These are phyloP conservation scores for Zaprionus camerounensis DNA, from an alignment of 1,140 invertebrate species.

Conservation along the genomic window DNA sequence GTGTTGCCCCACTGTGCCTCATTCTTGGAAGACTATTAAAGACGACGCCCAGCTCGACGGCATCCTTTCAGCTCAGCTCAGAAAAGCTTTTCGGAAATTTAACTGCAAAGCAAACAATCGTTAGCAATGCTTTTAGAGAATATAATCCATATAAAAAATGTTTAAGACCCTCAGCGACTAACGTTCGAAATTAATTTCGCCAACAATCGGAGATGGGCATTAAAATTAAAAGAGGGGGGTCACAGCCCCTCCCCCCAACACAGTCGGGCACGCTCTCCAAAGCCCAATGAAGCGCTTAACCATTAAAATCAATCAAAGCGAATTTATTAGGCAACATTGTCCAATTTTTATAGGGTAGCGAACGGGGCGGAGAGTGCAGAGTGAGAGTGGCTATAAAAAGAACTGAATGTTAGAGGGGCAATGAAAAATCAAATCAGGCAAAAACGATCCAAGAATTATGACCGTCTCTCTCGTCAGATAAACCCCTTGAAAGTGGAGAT, in stretches of 20 bases:
- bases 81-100: conserved; percentile 65
- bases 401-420: conserved; percentile 51
- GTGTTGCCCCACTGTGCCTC: conserved; percentile 39
- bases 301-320: conserved; percentile 84
- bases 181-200: conserved; percentile 76
- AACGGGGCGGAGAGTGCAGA: conserved; percentile 14
- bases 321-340: conserved; percentile 79
- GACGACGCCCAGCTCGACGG: conserved; percentile 19
- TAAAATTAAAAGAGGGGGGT: conserved; percentile 41
- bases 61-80: conserved; percentile 66
- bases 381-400: conserved; percentile 69
- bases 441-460: conserved; percentile 73
- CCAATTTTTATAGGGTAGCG: conserved; percentile 36
- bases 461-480: conserved; percentile 68
- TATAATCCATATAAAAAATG: conserved; percentile 73
- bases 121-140: conserved; percentile 78
- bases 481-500: conserved; percentile 53
- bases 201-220: conserved; percentile 63
- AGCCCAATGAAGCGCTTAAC: conserved; percentile 81
- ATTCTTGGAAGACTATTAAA: conserved; percentile 5
- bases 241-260: not conserved
- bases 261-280: conserved; percentile 51
- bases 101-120: conserved; percentile 76
- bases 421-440: conserved; percentile 81
- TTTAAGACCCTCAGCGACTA: conserved; percentile 67